Percentiles rank a stretch among this genome's conserved stretches.
phyloP scores from a whole-genome alignment of 2,888 invertebrate species.

The Bellardia bayeri region DNA sequence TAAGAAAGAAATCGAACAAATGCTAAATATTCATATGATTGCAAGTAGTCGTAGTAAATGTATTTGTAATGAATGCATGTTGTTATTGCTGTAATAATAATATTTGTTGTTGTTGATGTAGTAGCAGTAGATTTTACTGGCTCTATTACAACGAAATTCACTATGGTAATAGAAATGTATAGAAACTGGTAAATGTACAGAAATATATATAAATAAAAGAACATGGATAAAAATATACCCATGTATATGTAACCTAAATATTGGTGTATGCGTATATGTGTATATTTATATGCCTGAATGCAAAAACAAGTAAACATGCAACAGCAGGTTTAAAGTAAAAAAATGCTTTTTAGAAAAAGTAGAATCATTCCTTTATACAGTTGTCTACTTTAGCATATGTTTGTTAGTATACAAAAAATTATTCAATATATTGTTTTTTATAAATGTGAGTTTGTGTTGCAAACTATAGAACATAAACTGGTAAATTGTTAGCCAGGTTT shows the following conservation, averaged over 20 bases:
- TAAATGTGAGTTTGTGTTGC: not conserved
- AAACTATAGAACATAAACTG: slow-evolving; percentile 29
- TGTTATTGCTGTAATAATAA: slow-evolving; percentile 28
- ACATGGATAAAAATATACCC: not conserved
- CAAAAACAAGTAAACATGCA: slow-evolving; percentile 55
- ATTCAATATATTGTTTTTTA: slow-evolving; percentile 45
- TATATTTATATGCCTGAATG: slow-evolving; percentile 17
- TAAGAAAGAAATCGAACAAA: not conserved
- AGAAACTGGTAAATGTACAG: slow-evolving; percentile 4
- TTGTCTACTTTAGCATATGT: slow-evolving; percentile 11
- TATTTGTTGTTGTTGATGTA: slow-evolving; percentile 12
- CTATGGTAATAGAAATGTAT: slow-evolving; percentile 47
- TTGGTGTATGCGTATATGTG: not conserved
- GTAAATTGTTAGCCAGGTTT: slow-evolving; percentile 31
- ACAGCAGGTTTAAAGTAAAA: slow-evolving; percentile 34
- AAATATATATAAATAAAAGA: slow-evolving; percentile 2
- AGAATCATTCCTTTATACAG: slow-evolving; percentile 22
- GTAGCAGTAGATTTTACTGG: slow-evolving; percentile 43
- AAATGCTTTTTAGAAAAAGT: slow-evolving; percentile 18
- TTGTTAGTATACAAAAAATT: slow-evolving; percentile 1
- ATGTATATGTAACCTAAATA: not conserved
- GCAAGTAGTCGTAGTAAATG: slow-evolving; percentile 15
- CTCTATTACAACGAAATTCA: slow-evolving; percentile 60
- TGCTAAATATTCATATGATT: slow-evolving; percentile 26
- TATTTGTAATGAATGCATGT: slow-evolving; percentile 17